Conservation (phyloP, 2,113 vertebrate genomes). For the Orthonyx spaldingii region DNA sequence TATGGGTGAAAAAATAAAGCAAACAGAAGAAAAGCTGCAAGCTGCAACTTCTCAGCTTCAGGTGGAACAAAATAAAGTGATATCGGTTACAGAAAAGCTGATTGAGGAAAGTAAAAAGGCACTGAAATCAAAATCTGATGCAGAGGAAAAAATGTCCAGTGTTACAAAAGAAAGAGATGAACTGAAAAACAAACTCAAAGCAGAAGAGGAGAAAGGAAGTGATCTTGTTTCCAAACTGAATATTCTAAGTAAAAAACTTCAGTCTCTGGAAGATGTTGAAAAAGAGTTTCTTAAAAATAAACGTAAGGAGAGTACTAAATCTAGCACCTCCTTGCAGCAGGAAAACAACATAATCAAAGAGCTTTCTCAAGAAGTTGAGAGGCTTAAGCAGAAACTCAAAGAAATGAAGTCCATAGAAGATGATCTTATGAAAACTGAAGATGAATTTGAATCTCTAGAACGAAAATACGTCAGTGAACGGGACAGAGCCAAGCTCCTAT, state of each 20-base stretch:
- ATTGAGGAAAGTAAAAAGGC: constrained; percentile 95
- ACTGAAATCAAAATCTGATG: constrained; percentile 88
- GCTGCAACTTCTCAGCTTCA: constrained; percentile 87
- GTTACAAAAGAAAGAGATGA: constrained; percentile 90
- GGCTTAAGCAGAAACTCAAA: constrained; percentile 86
- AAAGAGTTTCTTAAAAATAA: constrained; percentile 88
- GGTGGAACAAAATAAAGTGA: constrained; percentile 90
- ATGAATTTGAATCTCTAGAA: constrained; percentile 88
- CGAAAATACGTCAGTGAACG: constrained; percentile 81
- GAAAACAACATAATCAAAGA: constrained; percentile 97
- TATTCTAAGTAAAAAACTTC: constrained; percentile 88
- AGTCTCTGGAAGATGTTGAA: constrained; percentile 86
- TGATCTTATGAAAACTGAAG: constrained; percentile 89
- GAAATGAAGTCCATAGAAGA: constrained; percentile 92
- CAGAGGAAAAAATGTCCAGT: constrained; percentile 88
- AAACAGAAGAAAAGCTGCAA: constrained; percentile 92
- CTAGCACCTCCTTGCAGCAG: constrained; percentile 80
- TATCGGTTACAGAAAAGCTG: constrained; percentile 89
- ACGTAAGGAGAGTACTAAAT: constrained; percentile 82
- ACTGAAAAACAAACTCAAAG: constrained; percentile 83
- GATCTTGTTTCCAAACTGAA: constrained; percentile 89
- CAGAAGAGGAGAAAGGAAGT: constrained; percentile 86
- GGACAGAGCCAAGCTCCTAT: constrained; percentile 83
- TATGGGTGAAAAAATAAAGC: constrained; percentile 90
- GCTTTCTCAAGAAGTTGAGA: constrained; percentile 91